Percentiles rank a stretch among this genome's conserved stretches.
phyloP scores from a whole-genome alignment of 2,888 invertebrate species.

The Cremastinae sp. region DNA sequence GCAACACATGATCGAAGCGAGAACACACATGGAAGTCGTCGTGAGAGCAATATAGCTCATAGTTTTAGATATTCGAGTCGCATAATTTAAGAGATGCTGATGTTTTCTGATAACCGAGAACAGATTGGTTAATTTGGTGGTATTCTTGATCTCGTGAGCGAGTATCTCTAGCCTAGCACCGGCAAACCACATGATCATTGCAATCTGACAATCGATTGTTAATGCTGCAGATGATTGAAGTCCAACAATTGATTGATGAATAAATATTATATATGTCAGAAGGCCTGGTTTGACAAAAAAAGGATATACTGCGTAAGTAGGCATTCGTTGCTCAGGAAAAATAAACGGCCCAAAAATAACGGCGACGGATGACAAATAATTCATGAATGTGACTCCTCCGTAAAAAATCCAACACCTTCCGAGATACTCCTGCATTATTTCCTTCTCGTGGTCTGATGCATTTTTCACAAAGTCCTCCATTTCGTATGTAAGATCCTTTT shows the following conservation, averaged over 20 bases:
- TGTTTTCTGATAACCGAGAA: conserved; percentile 28
- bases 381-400: too few species aligned
- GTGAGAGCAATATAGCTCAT: conserved; percentile 54
- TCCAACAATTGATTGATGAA: conserved; percentile 63
- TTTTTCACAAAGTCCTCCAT: too few species aligned
- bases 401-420: too few species aligned
- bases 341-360: conserved; percentile 62
- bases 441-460: too few species aligned
- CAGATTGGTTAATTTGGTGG: conserved; percentile 4
- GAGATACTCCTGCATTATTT: too few species aligned
- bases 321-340: conserved; percentile 18
- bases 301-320: conserved; percentile 47
- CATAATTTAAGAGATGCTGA: conserved; percentile 49
- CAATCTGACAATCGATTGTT: conserved; percentile 62
- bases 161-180: conserved; percentile 63
- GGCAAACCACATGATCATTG: conserved; percentile 64
- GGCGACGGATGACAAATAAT: conserved; percentile 19
- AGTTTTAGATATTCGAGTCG: conserved; percentile 46
- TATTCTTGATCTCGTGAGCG: conserved; percentile 17
- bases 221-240: conserved; percentile 63
- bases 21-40: conserved; percentile 17
- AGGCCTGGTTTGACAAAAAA: conserved; percentile 54
- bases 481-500: too few species aligned
- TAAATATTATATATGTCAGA: conserved; percentile 54
- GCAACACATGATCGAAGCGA: conserved; percentile 57